Evolutionary conservation across 2,113 vertebrate genomes (phyloP).

Genomic region (Turnix velox): DNA sequence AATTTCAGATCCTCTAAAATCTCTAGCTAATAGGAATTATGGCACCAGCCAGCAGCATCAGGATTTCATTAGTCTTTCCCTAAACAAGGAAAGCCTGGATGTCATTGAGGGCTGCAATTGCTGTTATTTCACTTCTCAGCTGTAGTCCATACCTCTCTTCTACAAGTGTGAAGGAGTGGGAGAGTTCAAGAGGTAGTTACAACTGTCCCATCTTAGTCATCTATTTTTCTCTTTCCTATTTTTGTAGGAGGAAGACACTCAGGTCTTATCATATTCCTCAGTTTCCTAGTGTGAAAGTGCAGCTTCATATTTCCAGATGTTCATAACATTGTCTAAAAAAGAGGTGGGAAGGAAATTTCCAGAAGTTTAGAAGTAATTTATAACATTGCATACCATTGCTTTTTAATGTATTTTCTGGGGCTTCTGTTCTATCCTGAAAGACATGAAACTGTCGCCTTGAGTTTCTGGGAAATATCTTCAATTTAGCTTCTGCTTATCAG

Average conservation of each 20-base stretch:
- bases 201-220: neutral
- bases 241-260: neutral
- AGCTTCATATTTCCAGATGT: neutral
- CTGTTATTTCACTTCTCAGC: neutral
- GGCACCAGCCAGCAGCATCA: neutral
- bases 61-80: neutral
- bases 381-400: neutral
- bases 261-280: neutral
- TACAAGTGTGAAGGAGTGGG: neutral
- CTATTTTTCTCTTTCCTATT: neutral
- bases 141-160: neutral
- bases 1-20: neutral
- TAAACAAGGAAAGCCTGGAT: neutral
- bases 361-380: neutral
- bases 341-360: neutral
- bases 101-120: neutral
- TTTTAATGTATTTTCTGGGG: neutral
- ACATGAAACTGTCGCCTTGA: neutral
- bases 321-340: neutral
- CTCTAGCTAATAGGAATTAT: neutral
- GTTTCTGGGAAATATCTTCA: constrained; percentile 16
- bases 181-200: neutral
- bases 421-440: constrained; percentile 12
- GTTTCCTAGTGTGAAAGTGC: neutral
- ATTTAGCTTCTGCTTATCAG: neutral